phyloP scores from a whole-genome alignment of 2,888 invertebrate species.

The Molorchus minor region DNA sequence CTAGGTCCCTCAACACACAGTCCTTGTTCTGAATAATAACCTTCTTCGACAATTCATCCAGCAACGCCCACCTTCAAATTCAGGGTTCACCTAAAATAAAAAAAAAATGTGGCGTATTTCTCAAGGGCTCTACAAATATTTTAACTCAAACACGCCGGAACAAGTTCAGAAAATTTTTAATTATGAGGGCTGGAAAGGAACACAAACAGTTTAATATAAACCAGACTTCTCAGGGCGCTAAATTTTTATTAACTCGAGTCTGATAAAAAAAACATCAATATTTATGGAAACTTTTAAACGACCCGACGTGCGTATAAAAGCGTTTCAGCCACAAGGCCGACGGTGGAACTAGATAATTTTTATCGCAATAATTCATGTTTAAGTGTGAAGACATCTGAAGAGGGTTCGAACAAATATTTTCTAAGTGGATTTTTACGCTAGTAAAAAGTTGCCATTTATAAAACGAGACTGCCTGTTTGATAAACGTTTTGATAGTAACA shows the following conservation, averaged over 20 bases:
- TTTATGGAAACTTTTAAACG: constrained; percentile 12
- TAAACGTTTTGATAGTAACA: too few relatives aligned
- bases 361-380: constrained; percentile 20
- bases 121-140: neutral
- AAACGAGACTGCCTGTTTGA: too few relatives aligned
- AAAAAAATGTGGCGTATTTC: neutral
- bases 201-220: constrained; percentile 15
- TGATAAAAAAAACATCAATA: constrained; percentile 20
- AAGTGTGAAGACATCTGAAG: constrained; percentile 20
- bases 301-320: constrained; percentile 5
- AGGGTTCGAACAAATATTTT: neutral
- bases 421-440: constrained; percentile 19
- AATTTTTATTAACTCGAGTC: constrained; percentile 19
- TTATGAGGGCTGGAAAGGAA: constrained; percentile 13
- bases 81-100: neutral
- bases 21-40: too few relatives aligned
- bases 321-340: constrained; percentile 2
- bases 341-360: constrained; percentile 19
- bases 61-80: too few relatives aligned
- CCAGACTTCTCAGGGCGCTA: constrained; percentile 17
- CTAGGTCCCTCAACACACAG: too few relatives aligned
- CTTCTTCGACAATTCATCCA: too few relatives aligned
- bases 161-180: constrained; percentile 8
- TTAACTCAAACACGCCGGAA: neutral
- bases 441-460: too few relatives aligned